These are phyloP conservation scores for Bombus ignitus DNA, from an alignment of 1,140 invertebrate genomes.

Conservation along the genomic window DNA sequence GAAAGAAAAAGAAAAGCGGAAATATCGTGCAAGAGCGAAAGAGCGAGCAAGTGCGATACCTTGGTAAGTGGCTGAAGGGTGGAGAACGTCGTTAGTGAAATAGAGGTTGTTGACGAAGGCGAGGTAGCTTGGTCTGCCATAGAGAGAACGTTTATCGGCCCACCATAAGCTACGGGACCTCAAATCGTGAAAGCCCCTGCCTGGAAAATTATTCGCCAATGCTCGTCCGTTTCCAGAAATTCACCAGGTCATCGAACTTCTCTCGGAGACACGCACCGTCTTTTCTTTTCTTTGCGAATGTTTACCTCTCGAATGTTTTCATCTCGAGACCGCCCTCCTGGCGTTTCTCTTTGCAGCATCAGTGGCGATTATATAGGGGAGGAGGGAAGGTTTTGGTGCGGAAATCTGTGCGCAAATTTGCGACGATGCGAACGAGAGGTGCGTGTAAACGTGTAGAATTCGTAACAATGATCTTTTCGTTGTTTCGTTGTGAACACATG, in stretches of 20 bases:
- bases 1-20: conserved; percentile 16
- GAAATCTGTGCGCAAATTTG: conserved; percentile 1
- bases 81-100: conserved; percentile 80
- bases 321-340: not conserved
- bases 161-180: conserved; percentile 79
- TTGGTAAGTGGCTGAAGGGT: conserved; percentile 77
- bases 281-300: not conserved
- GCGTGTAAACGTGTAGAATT: not conserved
- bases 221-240: conserved; percentile 47
- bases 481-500: not conserved
- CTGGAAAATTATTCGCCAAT: conserved; percentile 72
- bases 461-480: not conserved
- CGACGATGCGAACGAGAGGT: conserved; percentile 8
- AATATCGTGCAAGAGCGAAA: conserved; percentile 45
- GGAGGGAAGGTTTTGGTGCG: not conserved
- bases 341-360: conserved; percentile 3
- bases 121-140: conserved; percentile 75
- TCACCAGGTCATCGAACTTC: conserved; percentile 32
- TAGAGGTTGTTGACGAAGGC: conserved; percentile 80
- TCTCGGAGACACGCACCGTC: conserved; percentile 8
- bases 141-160: conserved; percentile 73
- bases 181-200: conserved; percentile 76
- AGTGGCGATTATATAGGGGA: conserved; percentile 3
- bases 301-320: no score
- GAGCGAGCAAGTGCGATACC: conserved; percentile 72